A percentile compares a stretch with the other conserved stretches of the same genome.
phyloP scores from a whole-genome alignment of 2,888 invertebrate species.

The Synanthedon tipuliformis region DNA sequence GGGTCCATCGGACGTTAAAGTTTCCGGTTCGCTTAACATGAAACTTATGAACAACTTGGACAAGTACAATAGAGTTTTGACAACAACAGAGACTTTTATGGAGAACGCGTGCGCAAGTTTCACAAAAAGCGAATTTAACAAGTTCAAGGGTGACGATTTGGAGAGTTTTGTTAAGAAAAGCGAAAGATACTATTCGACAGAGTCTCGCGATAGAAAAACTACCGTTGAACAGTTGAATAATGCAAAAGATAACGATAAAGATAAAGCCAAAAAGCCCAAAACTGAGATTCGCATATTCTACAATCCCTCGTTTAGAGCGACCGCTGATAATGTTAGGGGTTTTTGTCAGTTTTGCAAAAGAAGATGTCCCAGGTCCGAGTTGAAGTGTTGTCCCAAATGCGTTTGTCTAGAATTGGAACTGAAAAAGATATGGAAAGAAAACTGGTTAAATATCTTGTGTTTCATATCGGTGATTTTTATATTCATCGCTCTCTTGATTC shows the following conservation, averaged over 20 bases:
- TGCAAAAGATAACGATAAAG: slow-evolving; percentile 15
- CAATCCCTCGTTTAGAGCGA: slow-evolving; percentile 53
- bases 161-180: slow-evolving; percentile 60
- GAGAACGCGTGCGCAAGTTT: slow-evolving; percentile 51
- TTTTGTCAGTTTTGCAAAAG: slow-evolving; percentile 44
- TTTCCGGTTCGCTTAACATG: slow-evolving; percentile 51
- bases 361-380: slow-evolving; percentile 41
- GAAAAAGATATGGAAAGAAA: slow-evolving; percentile 44
- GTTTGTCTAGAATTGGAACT: slow-evolving; percentile 45
- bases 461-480: slow-evolving; percentile 43
- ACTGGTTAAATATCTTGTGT: slow-evolving; percentile 54
- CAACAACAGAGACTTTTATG: slow-evolving; percentile 52
- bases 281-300: slow-evolving; percentile 61
- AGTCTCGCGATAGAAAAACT: slow-evolving; percentile 37
- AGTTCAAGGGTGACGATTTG: slow-evolving; percentile 38
- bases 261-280: slow-evolving; percentile 20
- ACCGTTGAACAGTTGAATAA: slow-evolving; percentile 36
- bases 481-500: slow-evolving; percentile 39
- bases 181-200: slow-evolving; percentile 54
- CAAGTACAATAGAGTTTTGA: slow-evolving; percentile 51
- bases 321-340: slow-evolving; percentile 27
- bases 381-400: slow-evolving; percentile 48
- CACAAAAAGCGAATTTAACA: slow-evolving; percentile 43
- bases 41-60: slow-evolving; percentile 48
- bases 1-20: slow-evolving; percentile 42